Evolutionary conservation across 2,797 vertebrate species (phyloP).

Genomic region (Phylloscopus collybita): DNA sequence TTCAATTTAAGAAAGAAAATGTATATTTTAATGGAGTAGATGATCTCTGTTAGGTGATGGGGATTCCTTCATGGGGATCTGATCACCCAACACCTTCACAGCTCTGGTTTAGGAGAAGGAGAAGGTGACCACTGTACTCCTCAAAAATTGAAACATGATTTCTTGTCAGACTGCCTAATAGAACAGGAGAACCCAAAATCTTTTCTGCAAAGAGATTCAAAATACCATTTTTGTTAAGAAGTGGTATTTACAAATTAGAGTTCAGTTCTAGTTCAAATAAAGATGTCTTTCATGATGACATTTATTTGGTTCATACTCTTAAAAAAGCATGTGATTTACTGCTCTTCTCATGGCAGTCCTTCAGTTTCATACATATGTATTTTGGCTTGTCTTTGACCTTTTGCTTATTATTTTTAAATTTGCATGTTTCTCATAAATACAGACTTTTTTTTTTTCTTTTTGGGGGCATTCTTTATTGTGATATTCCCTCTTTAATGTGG

Average conservation of each 20-base stretch:
- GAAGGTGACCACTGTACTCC: neutral
- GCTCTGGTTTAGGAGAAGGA: neutral
- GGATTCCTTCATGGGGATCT: neutral
- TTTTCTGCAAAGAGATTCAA: slow-evolving; percentile 26
- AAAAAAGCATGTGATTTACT: slow-evolving; percentile 58
- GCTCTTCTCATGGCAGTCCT: slow-evolving; percentile 32
- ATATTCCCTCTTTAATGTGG: slow-evolving; percentile 82
- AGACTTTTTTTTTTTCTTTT: slow-evolving; percentile 75
- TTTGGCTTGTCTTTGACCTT: slow-evolving; percentile 66
- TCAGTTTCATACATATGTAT: slow-evolving; percentile 61
- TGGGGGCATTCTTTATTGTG: slow-evolving; percentile 77
- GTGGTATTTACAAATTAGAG: slow-evolving; percentile 54
- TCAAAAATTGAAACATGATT: neutral
- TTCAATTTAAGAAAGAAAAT: neutral
- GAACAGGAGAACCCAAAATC: slow-evolving; percentile 23
- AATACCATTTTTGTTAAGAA: slow-evolving; percentile 59
- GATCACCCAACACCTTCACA: neutral
- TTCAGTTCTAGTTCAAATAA: slow-evolving; percentile 67
- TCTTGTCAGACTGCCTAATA: neutral
- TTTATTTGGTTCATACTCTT: slow-evolving; percentile 58
- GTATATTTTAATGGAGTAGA: neutral
- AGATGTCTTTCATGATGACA: slow-evolving; percentile 66
- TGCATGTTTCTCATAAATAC: slow-evolving; percentile 78
- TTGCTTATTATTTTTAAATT: slow-evolving; percentile 78
- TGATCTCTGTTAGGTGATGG: neutral